Conservation (phyloP, 2,888 invertebrate genomes). For the Drosophila gaucha region DNA sequence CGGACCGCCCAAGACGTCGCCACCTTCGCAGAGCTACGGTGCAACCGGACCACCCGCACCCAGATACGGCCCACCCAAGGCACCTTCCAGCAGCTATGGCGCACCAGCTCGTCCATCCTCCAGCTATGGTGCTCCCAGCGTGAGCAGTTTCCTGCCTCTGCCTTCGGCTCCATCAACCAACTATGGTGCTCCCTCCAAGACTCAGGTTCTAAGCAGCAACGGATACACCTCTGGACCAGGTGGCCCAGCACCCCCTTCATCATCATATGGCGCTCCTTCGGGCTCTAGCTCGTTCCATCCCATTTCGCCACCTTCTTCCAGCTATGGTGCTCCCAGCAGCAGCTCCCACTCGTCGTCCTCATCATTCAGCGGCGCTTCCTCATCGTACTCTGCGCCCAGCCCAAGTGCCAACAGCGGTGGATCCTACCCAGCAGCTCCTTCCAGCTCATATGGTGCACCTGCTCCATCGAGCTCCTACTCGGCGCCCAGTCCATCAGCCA, state of each 20-base stretch:
- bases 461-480: conserved; percentile 65
- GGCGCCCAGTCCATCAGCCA: conserved; percentile 36
- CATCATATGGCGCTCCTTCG: conserved; percentile 84
- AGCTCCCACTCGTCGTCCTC: conserved; percentile 52
- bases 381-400: conserved; percentile 82
- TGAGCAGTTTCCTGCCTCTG: conserved; percentile 82
- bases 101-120: conserved; percentile 83
- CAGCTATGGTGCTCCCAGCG: conserved; percentile 84
- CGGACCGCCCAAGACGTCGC: conserved; percentile 76
- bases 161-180: conserved; percentile 84
- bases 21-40: conserved; percentile 85
- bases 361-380: conserved; percentile 31
- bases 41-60: conserved; percentile 83
- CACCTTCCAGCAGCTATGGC: conserved; percentile 71
- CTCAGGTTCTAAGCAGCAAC: conserved; percentile 59
- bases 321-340: conserved; percentile 82
- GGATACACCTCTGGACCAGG: conserved; percentile 81
- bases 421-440: conserved; percentile 63
- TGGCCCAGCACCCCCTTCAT: conserved; percentile 82
- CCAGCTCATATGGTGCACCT: conserved; percentile 76
- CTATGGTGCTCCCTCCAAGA: conserved; percentile 86
- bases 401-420: conserved; percentile 31
- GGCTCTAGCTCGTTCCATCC: conserved; percentile 51
- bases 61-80: conserved; percentile 70
- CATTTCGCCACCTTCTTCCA: conserved; percentile 46